Percentiles rank a stretch among this genome's conserved stretches.
phyloP scores from a whole-genome alignment of 2,888 invertebrate species.

The Schizaphis graminum region DNA sequence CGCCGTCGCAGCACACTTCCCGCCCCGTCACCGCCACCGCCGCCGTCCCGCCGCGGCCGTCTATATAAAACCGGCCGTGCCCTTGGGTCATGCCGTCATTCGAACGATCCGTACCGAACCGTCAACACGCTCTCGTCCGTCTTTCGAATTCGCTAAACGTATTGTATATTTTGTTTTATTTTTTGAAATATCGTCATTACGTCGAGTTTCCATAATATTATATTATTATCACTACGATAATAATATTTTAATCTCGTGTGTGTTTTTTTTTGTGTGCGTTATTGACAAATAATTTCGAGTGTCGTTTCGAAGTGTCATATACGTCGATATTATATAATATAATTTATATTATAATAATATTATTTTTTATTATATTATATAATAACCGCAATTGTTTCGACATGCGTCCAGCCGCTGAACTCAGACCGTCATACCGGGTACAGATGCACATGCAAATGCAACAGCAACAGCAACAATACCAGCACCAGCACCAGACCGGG shows the following conservation, averaged over 20 bases:
- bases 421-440: slow-evolving; percentile 51
- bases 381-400: not conserved
- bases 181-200: not conserved
- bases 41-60: slow-evolving; percentile 10
- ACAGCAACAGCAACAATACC: slow-evolving; percentile 30
- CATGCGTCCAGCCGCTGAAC: slow-evolving; percentile 56
- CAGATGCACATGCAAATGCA: slow-evolving; percentile 51
- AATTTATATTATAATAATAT: too few relatives aligned
- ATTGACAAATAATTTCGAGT: not conserved
- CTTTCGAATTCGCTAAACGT: not conserved
- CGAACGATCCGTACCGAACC: slow-evolving; percentile 41
- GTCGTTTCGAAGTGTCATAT: not conserved
- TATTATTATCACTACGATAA: not conserved
- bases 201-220: too few relatives aligned
- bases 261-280: not conserved
- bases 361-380: not conserved
- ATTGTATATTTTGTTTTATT: not conserved
- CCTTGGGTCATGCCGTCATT: slow-evolving; percentile 61
- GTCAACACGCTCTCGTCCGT: not conserved
- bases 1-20: slow-evolving; percentile 14
- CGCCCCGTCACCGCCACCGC: slow-evolving; percentile 24
- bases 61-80: slow-evolving; percentile 55
- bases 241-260: not conserved
- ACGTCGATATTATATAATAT: too few relatives aligned
- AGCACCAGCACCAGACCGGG: slow-evolving; percentile 70